These are phyloP conservation scores for Cydia fagiglandana DNA, from an alignment of 1,140 invertebrate species.

Conservation along the genomic window DNA sequence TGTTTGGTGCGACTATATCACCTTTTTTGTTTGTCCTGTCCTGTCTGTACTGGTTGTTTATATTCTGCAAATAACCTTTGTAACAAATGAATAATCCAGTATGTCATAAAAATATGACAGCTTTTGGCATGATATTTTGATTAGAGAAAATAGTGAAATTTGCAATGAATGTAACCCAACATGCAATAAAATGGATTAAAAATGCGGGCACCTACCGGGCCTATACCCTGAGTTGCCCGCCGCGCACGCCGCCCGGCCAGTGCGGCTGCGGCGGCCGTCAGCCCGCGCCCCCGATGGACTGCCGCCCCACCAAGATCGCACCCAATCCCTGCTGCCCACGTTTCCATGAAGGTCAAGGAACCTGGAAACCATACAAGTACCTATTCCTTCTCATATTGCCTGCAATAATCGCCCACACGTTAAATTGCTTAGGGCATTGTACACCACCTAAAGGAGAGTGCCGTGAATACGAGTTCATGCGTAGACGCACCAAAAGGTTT, in stretches of 20 bases:
- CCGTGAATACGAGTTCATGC: constrained; percentile 72
- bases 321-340: constrained; percentile 62
- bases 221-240: constrained; percentile 44
- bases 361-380: constrained; percentile 61
- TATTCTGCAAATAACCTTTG: neutral
- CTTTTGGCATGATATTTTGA: neutral
- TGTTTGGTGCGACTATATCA: too few relatives aligned
- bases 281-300: constrained; percentile 49
- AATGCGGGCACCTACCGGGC: neutral
- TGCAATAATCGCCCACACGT: constrained; percentile 55
- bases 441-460: constrained; percentile 51
- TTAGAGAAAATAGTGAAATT: neutral
- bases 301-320: constrained; percentile 50
- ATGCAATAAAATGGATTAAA: neutral
- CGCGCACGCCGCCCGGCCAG: constrained; percentile 44
- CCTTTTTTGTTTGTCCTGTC: too few relatives aligned
- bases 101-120: neutral
- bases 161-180: neutral
- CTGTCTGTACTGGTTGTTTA: neutral
- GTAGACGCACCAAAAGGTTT: constrained; percentile 80
- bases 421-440: constrained; percentile 39
- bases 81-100: neutral
- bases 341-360: constrained; percentile 53
- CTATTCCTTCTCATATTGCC: constrained; percentile 58
- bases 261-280: constrained; percentile 44